These are phyloP conservation scores for Nemoura dubitans DNA, from an alignment of 2,888 invertebrate genomes.

Conservation along the genomic window DNA sequence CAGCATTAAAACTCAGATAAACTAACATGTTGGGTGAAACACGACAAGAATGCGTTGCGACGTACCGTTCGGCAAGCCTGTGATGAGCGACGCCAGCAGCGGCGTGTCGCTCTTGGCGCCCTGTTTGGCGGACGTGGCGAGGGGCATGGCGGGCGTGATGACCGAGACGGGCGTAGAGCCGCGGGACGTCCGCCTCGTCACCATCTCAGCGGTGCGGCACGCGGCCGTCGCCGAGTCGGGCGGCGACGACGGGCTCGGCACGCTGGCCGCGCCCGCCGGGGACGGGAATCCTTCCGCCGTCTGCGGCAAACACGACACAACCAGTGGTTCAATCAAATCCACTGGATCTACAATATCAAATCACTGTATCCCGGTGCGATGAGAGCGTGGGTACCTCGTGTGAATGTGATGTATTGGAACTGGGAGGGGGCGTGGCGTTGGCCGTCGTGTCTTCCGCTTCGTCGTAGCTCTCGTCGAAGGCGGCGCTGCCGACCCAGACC, in stretches of 20 bases:
- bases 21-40: too few relatives aligned
- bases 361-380: too few relatives aligned
- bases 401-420: background rate
- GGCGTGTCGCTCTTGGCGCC: slow-evolving; percentile 43
- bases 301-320: background rate
- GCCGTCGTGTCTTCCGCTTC: background rate
- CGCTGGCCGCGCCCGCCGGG: slow-evolving; percentile 56
- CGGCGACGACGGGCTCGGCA: slow-evolving; percentile 60
- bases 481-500: slow-evolving; percentile 2
- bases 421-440: background rate
- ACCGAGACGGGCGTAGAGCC: slow-evolving; percentile 31
- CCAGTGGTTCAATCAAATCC: too few relatives aligned
- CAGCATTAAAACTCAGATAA: too few relatives aligned
- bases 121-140: background rate
- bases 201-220: slow-evolving; percentile 59
- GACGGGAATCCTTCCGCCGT: slow-evolving; percentile 45
- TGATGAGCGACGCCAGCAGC: slow-evolving; percentile 50
- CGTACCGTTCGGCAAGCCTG: slow-evolving; percentile 31
- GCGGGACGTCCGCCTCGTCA: slow-evolving; percentile 45
- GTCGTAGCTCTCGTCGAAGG: slow-evolving; percentile 21
- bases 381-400: too few relatives aligned
- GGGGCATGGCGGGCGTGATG: slow-evolving; percentile 22
- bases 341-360: too few relatives aligned
- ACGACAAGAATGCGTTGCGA: too few relatives aligned
- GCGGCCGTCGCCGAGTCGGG: slow-evolving; percentile 57